Evolutionary conservation across 2,113 vertebrate genomes (phyloP), one percentile per base, ranked within the genome.

Genomic region (Gymnocephalus cernua): DNA sequence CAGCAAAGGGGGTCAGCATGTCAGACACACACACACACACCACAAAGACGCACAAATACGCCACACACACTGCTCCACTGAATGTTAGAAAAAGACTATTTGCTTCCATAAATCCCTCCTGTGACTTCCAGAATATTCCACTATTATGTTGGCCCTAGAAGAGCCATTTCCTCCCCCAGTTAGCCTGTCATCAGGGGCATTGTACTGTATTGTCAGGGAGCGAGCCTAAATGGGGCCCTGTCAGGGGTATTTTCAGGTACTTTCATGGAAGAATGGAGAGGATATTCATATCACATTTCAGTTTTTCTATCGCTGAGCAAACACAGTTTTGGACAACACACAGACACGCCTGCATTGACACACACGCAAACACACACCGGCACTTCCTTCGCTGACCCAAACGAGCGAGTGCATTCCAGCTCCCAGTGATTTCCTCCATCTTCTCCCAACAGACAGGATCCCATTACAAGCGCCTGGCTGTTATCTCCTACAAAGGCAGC

Each of bases 281-380:
- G 92, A 94, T 92, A 92, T 94, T 89, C 88, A 91, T 90, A 94
- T 95, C 91, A 88, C 80, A 86, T 94, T 94, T 94, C 93, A 86
- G 59, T 67, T 88, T 92, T 93, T 86, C 89, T 86, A 67, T 83
- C n/a, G 25, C 68, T 72, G 83, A 87, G 86, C 58, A 84, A 86
- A 92, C 87, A 87, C 79, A 77, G 83, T 75, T 88, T 84, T 68
- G 56, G 47, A 77, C 80, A 77, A 74, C 79, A 79, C 69, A 75
- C 47, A 80, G 63, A 81, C 62, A 78, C 0, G 58, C 63, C 44
- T 82, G 63, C 48, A 70, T 4, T n/a, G 29, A 51, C 29, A 76
- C 56, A 72, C n/a, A 58, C 19, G 47, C 66, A 63, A 38, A 80
- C 74, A 76, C 82, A 87, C 78, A 88, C 79, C 10, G 4, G 44